phyloP scores from a whole-genome alignment of 1,140 invertebrate species.

The Parapsyche elsis region DNA sequence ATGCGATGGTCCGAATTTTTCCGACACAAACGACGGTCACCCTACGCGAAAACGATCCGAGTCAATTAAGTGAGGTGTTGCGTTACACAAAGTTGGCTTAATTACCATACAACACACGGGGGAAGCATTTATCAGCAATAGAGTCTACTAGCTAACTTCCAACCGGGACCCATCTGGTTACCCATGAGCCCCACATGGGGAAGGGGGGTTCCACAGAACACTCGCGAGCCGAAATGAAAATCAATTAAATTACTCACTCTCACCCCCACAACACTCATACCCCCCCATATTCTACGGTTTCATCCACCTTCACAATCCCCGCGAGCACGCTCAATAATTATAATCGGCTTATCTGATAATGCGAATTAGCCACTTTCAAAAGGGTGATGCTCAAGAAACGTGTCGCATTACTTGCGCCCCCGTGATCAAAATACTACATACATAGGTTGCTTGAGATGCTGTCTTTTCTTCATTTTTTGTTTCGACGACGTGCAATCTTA shows the following conservation, averaged over 20 bases:
- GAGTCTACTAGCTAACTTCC: slow-evolving; percentile 28
- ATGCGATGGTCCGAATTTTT: no score
- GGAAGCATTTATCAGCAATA: slow-evolving; percentile 38
- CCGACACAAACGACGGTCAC: not conserved
- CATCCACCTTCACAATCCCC: not conserved
- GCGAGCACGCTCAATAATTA: slow-evolving; percentile 26
- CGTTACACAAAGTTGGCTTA: slow-evolving; percentile 39
- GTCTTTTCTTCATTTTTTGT: no score
- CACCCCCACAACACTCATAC: no score
- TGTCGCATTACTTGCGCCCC: no score
- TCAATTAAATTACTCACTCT: slow-evolving; percentile 37
- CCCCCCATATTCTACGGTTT: not conserved
- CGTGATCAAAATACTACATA: no score
- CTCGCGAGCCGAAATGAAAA: slow-evolving; percentile 35
- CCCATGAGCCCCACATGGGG: not conserved
- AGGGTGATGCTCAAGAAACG: no score
- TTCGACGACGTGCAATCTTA: no score
- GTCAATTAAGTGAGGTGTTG: slow-evolving; percentile 45
- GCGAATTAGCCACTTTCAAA: slow-evolving; percentile 16
- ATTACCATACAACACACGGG: slow-evolving; percentile 41
- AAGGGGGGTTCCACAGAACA: not conserved
- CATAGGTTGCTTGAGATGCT: no score
- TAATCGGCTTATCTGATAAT: slow-evolving; percentile 36
- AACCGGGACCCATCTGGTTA: slow-evolving; percentile 26
- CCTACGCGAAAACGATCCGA: slow-evolving; percentile 11